A percentile compares a stretch with the other conserved stretches of the same genome.
Conservation (phyloP, 2,797 vertebrate species). For the Hypotaenidia philippensis region DNA sequence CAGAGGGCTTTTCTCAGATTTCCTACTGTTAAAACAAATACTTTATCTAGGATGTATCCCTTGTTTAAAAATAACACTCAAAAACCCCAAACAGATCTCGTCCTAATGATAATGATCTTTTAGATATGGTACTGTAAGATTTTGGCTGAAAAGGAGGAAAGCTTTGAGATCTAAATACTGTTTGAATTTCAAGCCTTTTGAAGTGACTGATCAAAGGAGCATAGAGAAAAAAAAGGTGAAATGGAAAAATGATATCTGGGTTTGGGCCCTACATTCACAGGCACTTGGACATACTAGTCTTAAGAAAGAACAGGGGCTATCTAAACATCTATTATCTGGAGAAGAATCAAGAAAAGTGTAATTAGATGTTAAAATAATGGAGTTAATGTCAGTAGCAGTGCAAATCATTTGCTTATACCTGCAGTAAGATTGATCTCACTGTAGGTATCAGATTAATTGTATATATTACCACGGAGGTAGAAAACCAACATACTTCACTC, state of each 20-base stretch:
- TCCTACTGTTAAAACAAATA: background rate
- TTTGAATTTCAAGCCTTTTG: background rate
- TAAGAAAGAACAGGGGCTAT: background rate
- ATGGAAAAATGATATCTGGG: background rate
- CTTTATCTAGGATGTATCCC: fast-evolving
- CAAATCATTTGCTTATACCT: background rate
- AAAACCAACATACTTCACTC: background rate
- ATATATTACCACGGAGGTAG: background rate
- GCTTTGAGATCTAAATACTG: background rate
- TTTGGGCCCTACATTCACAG: background rate
- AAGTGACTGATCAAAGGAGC: background rate
- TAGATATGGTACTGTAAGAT: background rate
- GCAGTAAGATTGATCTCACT: background rate
- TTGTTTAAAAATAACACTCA: background rate
- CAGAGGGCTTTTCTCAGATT: background rate
- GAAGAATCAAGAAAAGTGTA: background rate
- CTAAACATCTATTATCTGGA: background rate
- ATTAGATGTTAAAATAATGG: background rate
- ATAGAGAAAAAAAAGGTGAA: background rate
- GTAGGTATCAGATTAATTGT: background rate
- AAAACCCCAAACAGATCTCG: background rate
- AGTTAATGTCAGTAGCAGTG: background rate
- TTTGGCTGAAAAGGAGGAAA: background rate
- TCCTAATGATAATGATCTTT: background rate
- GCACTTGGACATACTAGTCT: background rate